Conservation (phyloP, 1,140 invertebrate species). For the Augochlora pura region DNA sequence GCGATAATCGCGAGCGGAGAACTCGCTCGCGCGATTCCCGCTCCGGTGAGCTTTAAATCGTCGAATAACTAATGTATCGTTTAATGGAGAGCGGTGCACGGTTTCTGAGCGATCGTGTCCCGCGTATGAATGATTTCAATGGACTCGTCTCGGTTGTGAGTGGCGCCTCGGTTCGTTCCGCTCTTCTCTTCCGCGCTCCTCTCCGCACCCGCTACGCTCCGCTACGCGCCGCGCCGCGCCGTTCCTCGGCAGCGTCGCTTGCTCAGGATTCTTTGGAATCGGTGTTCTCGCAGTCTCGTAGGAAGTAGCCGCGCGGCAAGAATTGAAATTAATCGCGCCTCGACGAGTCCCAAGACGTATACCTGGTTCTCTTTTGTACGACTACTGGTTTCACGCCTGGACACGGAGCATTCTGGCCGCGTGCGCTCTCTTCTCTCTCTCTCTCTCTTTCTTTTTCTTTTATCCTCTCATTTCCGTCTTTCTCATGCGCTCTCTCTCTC, state of each 20-base stretch:
- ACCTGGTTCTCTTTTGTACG: not conserved
- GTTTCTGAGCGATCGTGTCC: slow-evolving; percentile 42
- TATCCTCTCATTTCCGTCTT: too few relatives aligned
- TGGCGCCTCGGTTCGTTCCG: slow-evolving; percentile 49
- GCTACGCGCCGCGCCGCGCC: too few relatives aligned
- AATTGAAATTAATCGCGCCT: slow-evolving; percentile 63
- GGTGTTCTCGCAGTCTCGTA: slow-evolving; percentile 35
- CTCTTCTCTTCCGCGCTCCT: not conserved
- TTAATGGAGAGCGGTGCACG: slow-evolving; percentile 47
- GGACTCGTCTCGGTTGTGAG: slow-evolving; percentile 26
- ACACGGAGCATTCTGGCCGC: not conserved
- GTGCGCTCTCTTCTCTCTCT: too few relatives aligned
- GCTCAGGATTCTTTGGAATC: slow-evolving; percentile 51
- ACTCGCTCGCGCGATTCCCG: not conserved
- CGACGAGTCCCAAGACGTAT: not conserved
- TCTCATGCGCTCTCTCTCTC: too few relatives aligned
- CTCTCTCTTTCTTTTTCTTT: too few relatives aligned
- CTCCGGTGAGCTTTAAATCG: slow-evolving; percentile 16
- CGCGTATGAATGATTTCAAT: slow-evolving; percentile 53
- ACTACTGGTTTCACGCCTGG: slow-evolving; percentile 31
- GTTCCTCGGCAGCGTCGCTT: slow-evolving; percentile 8
- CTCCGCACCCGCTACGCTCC: too few relatives aligned
- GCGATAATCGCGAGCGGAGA: slow-evolving; percentile 3
- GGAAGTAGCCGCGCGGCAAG: slow-evolving; percentile 57
- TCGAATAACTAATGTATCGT: slow-evolving; percentile 32